Percentiles rank a stretch among this genome's conserved stretches.
Evolutionary conservation across 2,797 vertebrate species (phyloP).

Genomic region (Okamejei kenojei): DNA sequence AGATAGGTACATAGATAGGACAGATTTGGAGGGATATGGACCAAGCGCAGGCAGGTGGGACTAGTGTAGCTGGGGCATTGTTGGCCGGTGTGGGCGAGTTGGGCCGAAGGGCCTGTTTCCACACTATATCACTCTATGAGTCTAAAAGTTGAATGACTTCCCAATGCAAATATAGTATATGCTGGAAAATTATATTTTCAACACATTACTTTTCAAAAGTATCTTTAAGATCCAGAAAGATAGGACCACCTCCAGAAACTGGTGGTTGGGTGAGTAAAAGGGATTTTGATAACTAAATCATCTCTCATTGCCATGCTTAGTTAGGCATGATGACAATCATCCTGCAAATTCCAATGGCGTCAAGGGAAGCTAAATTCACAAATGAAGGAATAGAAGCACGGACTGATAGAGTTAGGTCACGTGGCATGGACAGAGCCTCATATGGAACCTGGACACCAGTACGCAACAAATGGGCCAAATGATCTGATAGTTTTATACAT

Average conservation of each 20-base stretch:
- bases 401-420: neutral
- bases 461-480: neutral
- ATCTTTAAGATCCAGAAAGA: neutral
- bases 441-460: neutral
- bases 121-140: too few relatives aligned
- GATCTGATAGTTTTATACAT: neutral
- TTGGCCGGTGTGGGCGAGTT: too few relatives aligned
- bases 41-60: too few relatives aligned
- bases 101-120: too few relatives aligned
- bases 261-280: neutral
- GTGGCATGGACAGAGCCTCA: neutral
- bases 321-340: neutral
- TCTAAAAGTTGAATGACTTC: neutral
- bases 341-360: neutral
- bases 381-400: neutral
- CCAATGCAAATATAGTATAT: neutral
- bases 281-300: neutral
- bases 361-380: neutral
- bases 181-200: neutral
- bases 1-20: too few relatives aligned
- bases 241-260: neutral
- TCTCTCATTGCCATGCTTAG: neutral
- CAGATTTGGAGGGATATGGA: too few relatives aligned
- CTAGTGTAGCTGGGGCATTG: too few relatives aligned
- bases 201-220: neutral